Evolutionary conservation across 1,140 invertebrate species (phyloP).

Genomic region (Belonocnema kinseyi): DNA sequence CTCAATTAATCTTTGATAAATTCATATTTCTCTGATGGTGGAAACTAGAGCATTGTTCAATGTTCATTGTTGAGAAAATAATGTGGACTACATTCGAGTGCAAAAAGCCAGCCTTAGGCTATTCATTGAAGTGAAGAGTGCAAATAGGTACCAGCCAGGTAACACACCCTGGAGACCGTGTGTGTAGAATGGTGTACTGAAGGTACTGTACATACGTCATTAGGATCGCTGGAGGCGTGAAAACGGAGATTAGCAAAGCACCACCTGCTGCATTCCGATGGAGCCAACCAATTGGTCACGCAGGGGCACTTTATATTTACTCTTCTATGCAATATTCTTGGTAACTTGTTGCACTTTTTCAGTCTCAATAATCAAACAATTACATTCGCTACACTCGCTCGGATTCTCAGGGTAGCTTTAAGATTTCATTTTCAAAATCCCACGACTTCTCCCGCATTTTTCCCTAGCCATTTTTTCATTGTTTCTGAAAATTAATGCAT

Average conservation of each 20-base stretch:
- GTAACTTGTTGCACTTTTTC: not conserved
- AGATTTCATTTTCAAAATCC: too few species aligned
- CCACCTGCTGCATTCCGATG: conserved; percentile 39
- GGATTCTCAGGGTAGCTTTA: too few species aligned
- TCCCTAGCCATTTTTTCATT: too few species aligned
- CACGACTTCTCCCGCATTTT: too few species aligned
- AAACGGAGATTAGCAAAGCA: conserved; percentile 38
- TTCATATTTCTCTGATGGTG: conserved; percentile 7
- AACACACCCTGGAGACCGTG: not conserved
- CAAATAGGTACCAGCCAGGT: conserved; percentile 1
- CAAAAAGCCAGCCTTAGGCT: not conserved
- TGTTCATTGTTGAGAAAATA: conserved; percentile 17
- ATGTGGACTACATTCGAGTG: conserved; percentile 18
- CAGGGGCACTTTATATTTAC: conserved; percentile 4
- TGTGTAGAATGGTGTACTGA: not conserved
- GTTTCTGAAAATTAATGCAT: too few species aligned
- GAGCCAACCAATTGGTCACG: conserved; percentile 37
- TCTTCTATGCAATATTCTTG: not conserved
- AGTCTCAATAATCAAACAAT: too few species aligned
- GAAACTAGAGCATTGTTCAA: conserved; percentile 15
- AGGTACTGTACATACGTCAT: not conserved
- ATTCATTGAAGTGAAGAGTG: conserved; percentile 22
- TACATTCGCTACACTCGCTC: too few species aligned
- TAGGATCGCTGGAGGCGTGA: conserved; percentile 29
- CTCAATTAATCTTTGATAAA: conserved; percentile 14